Evolutionary conservation across 2,113 vertebrate species (phyloP).

Genomic region (Oplegnathus fasciatus): DNA sequence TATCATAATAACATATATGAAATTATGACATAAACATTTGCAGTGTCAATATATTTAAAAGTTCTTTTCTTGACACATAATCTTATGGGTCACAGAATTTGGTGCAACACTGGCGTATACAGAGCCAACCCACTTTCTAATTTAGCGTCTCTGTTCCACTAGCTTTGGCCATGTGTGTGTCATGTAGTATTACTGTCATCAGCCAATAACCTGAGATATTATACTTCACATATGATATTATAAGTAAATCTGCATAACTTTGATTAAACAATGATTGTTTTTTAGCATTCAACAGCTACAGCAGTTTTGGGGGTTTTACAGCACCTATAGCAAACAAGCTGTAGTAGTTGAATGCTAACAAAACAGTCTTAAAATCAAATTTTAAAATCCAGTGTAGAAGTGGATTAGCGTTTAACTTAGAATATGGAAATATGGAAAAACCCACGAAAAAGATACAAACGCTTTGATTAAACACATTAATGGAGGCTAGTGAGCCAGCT

Average conservation of each 20-base stretch:
- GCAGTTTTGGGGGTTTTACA: not conserved
- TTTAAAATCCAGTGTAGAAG: too few species aligned
- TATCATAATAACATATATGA: too few species aligned
- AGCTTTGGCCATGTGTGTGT: not conserved
- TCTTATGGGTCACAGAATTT: too few species aligned
- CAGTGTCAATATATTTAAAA: too few species aligned
- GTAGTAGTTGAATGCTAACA: not conserved
- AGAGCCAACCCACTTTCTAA: too few species aligned
- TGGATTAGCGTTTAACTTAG: not conserved
- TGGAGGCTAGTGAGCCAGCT: not conserved
- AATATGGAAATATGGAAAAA: not conserved
- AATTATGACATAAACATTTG: too few species aligned
- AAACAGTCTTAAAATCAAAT: not conserved
- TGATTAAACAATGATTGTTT: not conserved
- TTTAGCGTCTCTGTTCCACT: too few species aligned
- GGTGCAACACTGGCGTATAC: too few species aligned
- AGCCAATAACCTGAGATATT: not conserved
- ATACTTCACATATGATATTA: not conserved
- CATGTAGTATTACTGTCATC: not conserved
- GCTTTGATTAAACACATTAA: not conserved
- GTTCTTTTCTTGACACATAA: too few species aligned
- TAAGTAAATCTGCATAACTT: not conserved
- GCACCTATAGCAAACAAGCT: too few species aligned
- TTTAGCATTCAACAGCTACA: not conserved
- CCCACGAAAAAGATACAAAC: rapidly evolving